Percentiles rank a stretch among this genome's conserved stretches.
Conservation (phyloP, 2,888 invertebrate species). For the Leucozona laternaria region DNA sequence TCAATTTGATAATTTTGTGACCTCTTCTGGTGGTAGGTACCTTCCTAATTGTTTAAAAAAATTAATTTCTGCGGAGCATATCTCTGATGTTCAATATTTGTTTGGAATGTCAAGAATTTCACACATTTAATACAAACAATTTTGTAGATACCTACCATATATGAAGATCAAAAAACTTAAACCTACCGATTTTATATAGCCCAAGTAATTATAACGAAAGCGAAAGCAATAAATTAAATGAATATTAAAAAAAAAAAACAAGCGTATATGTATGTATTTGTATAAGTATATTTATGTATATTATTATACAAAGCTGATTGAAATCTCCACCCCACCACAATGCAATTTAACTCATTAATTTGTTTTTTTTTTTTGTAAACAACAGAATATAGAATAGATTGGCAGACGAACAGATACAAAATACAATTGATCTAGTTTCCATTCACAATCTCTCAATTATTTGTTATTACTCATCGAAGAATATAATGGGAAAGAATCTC, state of each 20-base stretch:
- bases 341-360: background rate
- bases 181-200: no score
- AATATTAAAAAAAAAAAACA: background rate
- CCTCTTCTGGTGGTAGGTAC: no score
- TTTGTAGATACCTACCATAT: no score
- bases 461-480: conserved; percentile 18
- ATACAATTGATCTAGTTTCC: conserved; percentile 23
- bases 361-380: background rate
- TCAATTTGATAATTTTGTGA: no score
- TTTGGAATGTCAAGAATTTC: no score
- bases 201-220: background rate
- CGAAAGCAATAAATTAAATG: background rate
- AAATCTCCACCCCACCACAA: background rate
- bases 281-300: background rate
- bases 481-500: background rate
- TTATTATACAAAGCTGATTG: background rate
- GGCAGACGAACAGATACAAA: background rate
- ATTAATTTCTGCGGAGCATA: no score
- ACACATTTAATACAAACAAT: no score
- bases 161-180: background rate
- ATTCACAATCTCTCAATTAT: conserved; percentile 11
- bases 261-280: background rate
- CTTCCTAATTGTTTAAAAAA: no score
- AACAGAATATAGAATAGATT: background rate
- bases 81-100: no score